Percentiles rank a stretch among this genome's conserved stretches.
These are phyloP conservation scores for Pyrocoelia pectoralis DNA, from an alignment of 2,888 invertebrate genomes.

Conservation along the genomic window DNA sequence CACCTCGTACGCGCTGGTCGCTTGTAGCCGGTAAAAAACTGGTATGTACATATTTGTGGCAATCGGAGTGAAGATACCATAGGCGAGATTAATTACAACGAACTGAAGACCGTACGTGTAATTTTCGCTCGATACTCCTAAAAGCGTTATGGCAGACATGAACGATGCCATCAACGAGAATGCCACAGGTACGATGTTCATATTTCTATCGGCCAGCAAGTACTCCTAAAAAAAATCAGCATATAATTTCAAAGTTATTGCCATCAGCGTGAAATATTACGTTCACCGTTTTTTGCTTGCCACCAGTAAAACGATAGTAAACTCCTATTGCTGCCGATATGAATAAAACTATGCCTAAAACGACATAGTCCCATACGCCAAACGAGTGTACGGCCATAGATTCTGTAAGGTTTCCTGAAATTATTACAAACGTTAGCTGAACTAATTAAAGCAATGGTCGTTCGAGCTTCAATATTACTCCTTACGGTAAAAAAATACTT, in stretches of 20 bases:
- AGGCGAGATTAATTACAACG: conserved; percentile 78
- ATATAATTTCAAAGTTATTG: background rate
- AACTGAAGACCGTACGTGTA: conserved; percentile 86
- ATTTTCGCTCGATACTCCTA: conserved; percentile 90
- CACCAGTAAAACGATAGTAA: conserved; percentile 86
- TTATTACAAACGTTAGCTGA: background rate
- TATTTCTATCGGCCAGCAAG: conserved; percentile 80
- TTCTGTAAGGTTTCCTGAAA: too few relatives aligned
- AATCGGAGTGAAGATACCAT: conserved; percentile 80
- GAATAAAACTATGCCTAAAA: conserved; percentile 74
- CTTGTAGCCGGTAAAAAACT: conserved; percentile 83
- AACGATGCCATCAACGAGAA: conserved; percentile 94
- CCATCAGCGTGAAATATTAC: background rate
- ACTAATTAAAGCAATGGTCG: background rate
- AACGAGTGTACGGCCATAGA: conserved; percentile 62
- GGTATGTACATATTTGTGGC: conserved; percentile 82
- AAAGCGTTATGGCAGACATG: conserved; percentile 87
- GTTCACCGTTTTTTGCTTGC: conserved; percentile 77
- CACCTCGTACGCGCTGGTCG: conserved; percentile 89
- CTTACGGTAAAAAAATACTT: too few relatives aligned
- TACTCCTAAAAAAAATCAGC: conserved; percentile 72
- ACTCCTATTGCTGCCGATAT: conserved; percentile 81
- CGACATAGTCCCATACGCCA: conserved; percentile 77
- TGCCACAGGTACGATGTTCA: conserved; percentile 82
- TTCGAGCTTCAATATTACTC: too few relatives aligned